These are phyloP conservation scores for Monopterus albus DNA, from an alignment of 2,113 vertebrate species.

Conservation along the genomic window DNA sequence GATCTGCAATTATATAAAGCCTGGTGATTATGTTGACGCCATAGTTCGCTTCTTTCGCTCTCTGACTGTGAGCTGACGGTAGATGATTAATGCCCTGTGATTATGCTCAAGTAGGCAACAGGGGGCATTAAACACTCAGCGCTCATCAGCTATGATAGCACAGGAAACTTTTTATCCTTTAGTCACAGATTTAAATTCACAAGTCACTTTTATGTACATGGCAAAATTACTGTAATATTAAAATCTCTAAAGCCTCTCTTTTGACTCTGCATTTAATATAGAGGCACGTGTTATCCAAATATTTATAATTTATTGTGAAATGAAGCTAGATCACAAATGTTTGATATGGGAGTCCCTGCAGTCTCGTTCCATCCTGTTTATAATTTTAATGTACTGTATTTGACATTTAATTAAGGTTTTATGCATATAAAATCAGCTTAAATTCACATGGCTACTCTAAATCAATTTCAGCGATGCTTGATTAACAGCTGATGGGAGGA, in stretches of 20 bases:
- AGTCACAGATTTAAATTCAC: conserved; percentile 17
- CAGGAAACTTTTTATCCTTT: conserved; percentile 48
- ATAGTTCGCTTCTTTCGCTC: conserved; percentile 42
- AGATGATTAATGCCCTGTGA: conserved; percentile 68
- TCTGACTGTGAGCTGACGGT: conserved; percentile 44
- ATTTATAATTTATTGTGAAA: neutral
- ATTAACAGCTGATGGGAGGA: no score
- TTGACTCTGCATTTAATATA: conserved; percentile 13
- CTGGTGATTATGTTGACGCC: conserved; percentile 60
- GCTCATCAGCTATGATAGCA: conserved; percentile 35
- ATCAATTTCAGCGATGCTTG: no score
- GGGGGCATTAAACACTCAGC: conserved; percentile 50
- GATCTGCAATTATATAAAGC: conserved; percentile 60
- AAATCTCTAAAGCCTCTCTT: neutral
- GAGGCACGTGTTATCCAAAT: neutral
- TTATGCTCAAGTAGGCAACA: conserved; percentile 59
- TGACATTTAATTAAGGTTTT: neutral
- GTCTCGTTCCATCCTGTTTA: neutral
- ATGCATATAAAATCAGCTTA: neutral
- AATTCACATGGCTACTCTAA: no score
- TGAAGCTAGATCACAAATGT: neutral
- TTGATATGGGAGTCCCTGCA: neutral
- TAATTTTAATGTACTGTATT: neutral
- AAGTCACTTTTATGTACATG: conserved; percentile 4
- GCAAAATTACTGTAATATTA: conserved; percentile 5